Percentiles rank a stretch among this genome's conserved stretches.
Conservation (phyloP, 1,140 invertebrate species). For the Drosophila nigrodunni region DNA sequence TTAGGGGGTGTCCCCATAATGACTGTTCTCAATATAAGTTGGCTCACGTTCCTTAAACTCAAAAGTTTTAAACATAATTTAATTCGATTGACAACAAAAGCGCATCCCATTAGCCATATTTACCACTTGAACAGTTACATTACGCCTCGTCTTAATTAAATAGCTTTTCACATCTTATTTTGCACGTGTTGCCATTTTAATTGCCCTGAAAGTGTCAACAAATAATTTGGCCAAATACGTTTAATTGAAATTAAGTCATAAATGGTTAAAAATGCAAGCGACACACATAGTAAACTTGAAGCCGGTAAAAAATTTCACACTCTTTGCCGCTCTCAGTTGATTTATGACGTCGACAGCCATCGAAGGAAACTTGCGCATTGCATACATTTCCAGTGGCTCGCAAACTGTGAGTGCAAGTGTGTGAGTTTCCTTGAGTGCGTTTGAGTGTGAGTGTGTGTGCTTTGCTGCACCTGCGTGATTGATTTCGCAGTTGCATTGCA, state of each 20-base stretch:
- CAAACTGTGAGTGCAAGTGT: constrained; percentile 32
- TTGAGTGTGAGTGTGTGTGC: too few species aligned
- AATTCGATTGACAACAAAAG: too few species aligned
- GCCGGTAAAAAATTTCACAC: constrained; percentile 68
- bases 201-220: constrained; percentile 74
- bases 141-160: too few species aligned
- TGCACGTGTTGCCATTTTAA: constrained; percentile 80
- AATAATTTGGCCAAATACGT: constrained; percentile 78
- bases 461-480: constrained; percentile 70
- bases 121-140: too few species aligned
- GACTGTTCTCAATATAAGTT: too few species aligned
- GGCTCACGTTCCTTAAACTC: too few species aligned
- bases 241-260: constrained; percentile 82
- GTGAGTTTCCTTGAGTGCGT: too few species aligned
- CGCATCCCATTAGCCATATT: too few species aligned
- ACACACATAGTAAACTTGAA: constrained; percentile 50
- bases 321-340: constrained; percentile 55
- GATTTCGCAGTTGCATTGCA: constrained; percentile 50
- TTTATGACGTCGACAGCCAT: constrained; percentile 62
- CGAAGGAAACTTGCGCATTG: constrained; percentile 68
- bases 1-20: too few species aligned
- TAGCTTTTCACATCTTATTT: constrained; percentile 29
- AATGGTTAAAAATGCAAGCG: constrained; percentile 74
- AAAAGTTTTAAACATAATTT: too few species aligned
- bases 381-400: constrained; percentile 48